Percentiles rank a stretch among this genome's conserved stretches.
Evolutionary conservation across 2,888 invertebrate genomes (phyloP).

Genomic region (Anodontia alba): DNA sequence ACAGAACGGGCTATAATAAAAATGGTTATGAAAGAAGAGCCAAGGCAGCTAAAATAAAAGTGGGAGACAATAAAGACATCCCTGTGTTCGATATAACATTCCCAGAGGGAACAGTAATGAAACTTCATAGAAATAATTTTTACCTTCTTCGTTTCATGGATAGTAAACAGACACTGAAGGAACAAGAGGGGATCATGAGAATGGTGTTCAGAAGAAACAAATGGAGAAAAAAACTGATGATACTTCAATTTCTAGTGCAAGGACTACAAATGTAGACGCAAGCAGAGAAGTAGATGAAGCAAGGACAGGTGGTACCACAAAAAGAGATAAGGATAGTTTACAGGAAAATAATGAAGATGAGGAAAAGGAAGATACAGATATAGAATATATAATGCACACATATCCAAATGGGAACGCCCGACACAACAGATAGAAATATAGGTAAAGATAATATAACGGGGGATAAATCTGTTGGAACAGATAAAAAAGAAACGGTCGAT

Average conservation of each 20-base stretch:
- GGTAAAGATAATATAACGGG: not conserved
- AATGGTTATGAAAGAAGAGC: conserved; percentile 15
- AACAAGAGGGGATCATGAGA: not conserved
- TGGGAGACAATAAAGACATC: conserved; percentile 17
- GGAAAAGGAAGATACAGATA: not conserved
- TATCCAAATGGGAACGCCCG: too few species aligned
- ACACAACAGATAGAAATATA: not conserved
- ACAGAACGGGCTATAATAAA: not conserved
- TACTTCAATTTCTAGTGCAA: too few species aligned
- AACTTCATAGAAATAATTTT: conserved; percentile 33
- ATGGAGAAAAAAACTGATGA: too few species aligned
- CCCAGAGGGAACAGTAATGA: conserved; percentile 14
- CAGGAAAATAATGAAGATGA: not conserved
- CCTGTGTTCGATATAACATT: conserved; percentile 6
- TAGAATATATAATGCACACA: not conserved
- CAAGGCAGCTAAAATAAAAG: conserved; percentile 2
- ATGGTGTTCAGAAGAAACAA: too few species aligned
- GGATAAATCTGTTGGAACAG: not conserved
- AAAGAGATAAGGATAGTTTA: not conserved
- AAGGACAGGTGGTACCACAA: too few species aligned
- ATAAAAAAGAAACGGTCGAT: not conserved
- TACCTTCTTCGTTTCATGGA: not conserved
- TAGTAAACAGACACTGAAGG: not conserved
- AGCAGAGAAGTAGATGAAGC: too few species aligned
- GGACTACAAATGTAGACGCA: too few species aligned